Conservation (phyloP, 1,140 invertebrate genomes). For the Nasonia giraulti region DNA sequence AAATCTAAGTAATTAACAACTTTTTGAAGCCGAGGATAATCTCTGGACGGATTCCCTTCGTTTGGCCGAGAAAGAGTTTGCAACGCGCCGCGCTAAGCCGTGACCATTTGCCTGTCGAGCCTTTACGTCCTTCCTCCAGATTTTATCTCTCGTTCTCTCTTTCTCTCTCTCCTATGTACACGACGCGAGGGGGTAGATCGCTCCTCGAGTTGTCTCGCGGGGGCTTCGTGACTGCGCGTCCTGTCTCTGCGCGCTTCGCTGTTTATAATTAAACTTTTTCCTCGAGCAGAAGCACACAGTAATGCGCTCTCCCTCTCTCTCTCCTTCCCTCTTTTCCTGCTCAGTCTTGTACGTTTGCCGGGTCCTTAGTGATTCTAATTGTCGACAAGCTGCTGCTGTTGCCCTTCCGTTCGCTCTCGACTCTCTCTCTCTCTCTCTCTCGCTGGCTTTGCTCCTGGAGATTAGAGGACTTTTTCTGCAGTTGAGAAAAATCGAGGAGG, state of each 20-base stretch:
- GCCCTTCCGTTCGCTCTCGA: conserved; percentile 36
- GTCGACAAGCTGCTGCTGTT: conserved; percentile 58
- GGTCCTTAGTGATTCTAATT: conserved; percentile 73
- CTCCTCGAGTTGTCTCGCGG: conserved; percentile 37
- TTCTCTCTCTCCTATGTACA: conserved; percentile 20
- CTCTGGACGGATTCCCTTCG: conserved; percentile 74
- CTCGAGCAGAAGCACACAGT: conserved; percentile 13
- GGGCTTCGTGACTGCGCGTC: conserved; percentile 38
- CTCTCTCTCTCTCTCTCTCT: neutral
- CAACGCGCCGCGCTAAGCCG: conserved; percentile 67
- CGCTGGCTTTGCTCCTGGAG: conserved; percentile 33
- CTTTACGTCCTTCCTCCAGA: conserved; percentile 48
- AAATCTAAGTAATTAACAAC: conserved; percentile 76
- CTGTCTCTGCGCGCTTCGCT: conserved; percentile 57
- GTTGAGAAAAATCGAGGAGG: conserved; percentile 46
- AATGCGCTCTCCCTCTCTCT: neutral
- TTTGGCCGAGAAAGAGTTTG: conserved; percentile 73
- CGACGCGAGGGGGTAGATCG: neutral
- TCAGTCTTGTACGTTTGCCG: conserved; percentile 55
- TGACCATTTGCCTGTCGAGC: conserved; percentile 72
- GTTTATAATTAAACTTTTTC: conserved; percentile 73
- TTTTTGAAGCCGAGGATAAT: conserved; percentile 75
- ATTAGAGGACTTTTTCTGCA: conserved; percentile 54
- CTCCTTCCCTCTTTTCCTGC: conserved; percentile 41
- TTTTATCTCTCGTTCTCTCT: conserved; percentile 17